phyloP scores from a whole-genome alignment of 2,797 vertebrate genomes.

The Trichosurus vulpecula region DNA sequence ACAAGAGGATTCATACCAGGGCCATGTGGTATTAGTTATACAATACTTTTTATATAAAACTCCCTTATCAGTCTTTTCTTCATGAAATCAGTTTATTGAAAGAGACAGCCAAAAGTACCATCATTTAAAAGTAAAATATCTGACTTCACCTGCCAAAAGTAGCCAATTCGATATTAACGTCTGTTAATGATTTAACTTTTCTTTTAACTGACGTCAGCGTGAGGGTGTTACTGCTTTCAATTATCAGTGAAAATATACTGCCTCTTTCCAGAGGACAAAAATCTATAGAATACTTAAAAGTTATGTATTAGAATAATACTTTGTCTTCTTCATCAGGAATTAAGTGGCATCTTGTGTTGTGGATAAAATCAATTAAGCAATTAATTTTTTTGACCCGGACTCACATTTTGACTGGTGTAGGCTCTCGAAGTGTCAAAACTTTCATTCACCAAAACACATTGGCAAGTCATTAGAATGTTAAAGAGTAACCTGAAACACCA shows the following conservation, averaged over 20 bases:
- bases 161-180: constrained; percentile 70
- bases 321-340: neutral
- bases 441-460: neutral
- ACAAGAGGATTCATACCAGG: constrained; percentile 62
- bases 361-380: neutral
- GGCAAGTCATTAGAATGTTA: neutral
- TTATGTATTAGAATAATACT: neutral
- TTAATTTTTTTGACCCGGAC: neutral
- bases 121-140: constrained; percentile 75
- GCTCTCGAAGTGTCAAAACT: neutral
- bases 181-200: constrained; percentile 80
- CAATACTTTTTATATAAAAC: constrained; percentile 74
- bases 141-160: constrained; percentile 77
- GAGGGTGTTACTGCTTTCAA: constrained; percentile 68
- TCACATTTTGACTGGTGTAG: neutral
- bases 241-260: constrained; percentile 55
- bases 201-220: constrained; percentile 70
- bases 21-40: constrained; percentile 76
- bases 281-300: neutral
- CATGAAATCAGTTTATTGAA: constrained; percentile 75
- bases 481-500: neutral
- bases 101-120: constrained; percentile 67
- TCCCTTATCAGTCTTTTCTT: constrained; percentile 69
- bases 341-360: neutral
- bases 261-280: constrained; percentile 60